phyloP scores from a whole-genome alignment of 2,113 vertebrate species.

The Epinephelus fuscoguttatus region DNA sequence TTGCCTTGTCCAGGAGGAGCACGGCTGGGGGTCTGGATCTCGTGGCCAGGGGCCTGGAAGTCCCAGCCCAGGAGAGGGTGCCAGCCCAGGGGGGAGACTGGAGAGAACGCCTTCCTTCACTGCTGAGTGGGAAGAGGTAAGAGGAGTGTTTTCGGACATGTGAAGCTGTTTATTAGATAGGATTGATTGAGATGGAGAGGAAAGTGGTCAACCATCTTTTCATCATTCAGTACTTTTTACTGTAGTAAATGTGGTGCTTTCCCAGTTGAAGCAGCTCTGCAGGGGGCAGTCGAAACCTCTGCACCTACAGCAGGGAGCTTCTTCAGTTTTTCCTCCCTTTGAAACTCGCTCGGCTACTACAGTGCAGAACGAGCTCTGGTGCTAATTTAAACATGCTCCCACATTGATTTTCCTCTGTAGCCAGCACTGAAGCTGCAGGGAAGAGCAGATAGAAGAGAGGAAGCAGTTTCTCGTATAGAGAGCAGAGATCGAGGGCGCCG shows the following conservation, averaged over 20 bases:
- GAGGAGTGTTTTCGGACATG: slow-evolving; percentile 12
- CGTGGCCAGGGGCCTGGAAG: slow-evolving; percentile 78
- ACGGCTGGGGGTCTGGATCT: slow-evolving; percentile 88
- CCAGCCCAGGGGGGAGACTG: slow-evolving; percentile 85
- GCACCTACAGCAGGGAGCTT: slow-evolving; percentile 8
- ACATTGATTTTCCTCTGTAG: slow-evolving; percentile 47
- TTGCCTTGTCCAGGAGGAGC: slow-evolving; percentile 83
- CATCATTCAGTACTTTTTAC: neutral
- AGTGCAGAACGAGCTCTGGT: slow-evolving; percentile 20
- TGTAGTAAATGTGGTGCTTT: slow-evolving; percentile 8
- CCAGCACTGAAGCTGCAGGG: slow-evolving; percentile 30
- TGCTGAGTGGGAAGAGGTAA: slow-evolving; percentile 98
- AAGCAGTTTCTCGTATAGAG: slow-evolving; percentile 17
- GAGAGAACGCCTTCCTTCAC: slow-evolving; percentile 97
- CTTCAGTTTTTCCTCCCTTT: slow-evolving; percentile 32
- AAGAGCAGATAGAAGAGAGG: slow-evolving; percentile 22
- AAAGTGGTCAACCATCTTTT: neutral
- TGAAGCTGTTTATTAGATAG: neutral
- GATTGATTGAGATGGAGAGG: neutral
- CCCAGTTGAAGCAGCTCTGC: slow-evolving; percentile 9
- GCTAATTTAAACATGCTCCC: slow-evolving; percentile 49
- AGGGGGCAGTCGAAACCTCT: neutral
- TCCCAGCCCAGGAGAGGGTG: slow-evolving; percentile 80
- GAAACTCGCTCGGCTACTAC: slow-evolving; percentile 18
- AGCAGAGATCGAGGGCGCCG: slow-evolving; percentile 1